Base-by-base conservation (phyloP, 1,140 invertebrate species). In the Adoxophyes honmai region DNA sequence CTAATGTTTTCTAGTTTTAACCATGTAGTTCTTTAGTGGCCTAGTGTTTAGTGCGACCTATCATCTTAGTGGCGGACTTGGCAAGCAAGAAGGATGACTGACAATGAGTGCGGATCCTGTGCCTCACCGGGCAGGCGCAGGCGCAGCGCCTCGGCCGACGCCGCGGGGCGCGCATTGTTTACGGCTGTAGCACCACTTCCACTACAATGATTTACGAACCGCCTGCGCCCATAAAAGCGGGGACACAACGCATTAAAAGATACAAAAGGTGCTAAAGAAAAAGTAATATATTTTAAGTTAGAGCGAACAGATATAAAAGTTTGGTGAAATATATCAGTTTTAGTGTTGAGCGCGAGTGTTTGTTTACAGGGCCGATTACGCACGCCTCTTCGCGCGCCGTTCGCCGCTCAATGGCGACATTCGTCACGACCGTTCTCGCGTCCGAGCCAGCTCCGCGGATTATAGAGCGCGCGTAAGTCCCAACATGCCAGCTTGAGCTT, bases 191-290 rank as follows among this genome's bases (percentile, higher is more conserved):
- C 75, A 75, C 73, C 78, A 85, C 76, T 84, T 81, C 81, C 75
- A 78, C 85, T 85, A 87, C 73, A 88, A 86, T 88, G 86, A 88
- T 88, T 88, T 88, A 88, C 78, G 77, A 78, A 79, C 81, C 70
- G 70, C 66, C 74, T 70, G 85, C 69, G 61, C 68, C 75, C 81
- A 85, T 87, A 88, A 88, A 88, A 80, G 70, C 71, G 74, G 78
- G 81, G 84, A 86, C 70, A 65, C 74, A 86, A 78, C 73, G 76
- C 74, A 81, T 76, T 81, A 86, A 86, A 87, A 86, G 75, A 82
- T 78, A 87, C 86, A 88, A 88, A 88, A 88, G 86, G 84, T 85
- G 82, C 82, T 88, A 88, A 86, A 86, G 82, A 88, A 87, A 75
- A 86, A 85, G 81, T 80, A 83, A 86, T 85, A 86, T 86, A 88